Base-by-base conservation (phyloP, 2,888 invertebrate species). In the Dioctria linearis region DNA sequence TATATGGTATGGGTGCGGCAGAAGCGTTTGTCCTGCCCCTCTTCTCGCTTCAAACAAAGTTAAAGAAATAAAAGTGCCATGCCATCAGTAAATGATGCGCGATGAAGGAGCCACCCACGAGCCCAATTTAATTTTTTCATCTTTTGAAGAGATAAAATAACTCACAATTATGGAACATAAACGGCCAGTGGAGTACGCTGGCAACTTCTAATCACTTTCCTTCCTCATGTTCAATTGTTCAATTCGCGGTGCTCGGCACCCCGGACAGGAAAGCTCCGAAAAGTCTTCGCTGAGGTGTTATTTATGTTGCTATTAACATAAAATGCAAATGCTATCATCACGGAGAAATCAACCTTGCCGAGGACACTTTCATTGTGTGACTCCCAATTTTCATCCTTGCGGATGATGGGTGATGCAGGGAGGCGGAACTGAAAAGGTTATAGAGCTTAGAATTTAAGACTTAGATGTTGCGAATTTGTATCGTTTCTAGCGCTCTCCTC, bases 151-250 rank as follows among this genome's bases (percentile, higher is more conserved):
- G 46, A 63, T 78, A 78, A 78, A 66, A 78, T 78, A 78, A 78
- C 42, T 78, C 78, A 78, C 78, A 78, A 78, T 78, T 78, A 78
- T 78, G 78, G 78, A 42, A 57, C 66, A 78, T 78, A 78, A 78
- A 78, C 66, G 78, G 67, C 76, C 63, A 76, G 49, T 63, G 43
- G 73, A 76, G 63, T 76, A 25, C 25, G 76, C 76, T 76, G 76
- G 76, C 63, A 76, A 76, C 76, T 76, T 76, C 75, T 76, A 76
- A 76, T 76, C 76, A 76, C 76, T 49, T 76, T 76, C 73, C 76
- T 76, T 76, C 63, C 76, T 76, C 61, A 51, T 63, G 40, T 76
- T 76, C 76, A 76, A 76, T 76, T 76, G 76, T 76, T 76, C 63
- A 76, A 76, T 63, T 76, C 43, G 76, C 11, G 63, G 37, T 25